Percentiles rank a stretch among this genome's conserved stretches.
These are phyloP conservation scores for Prochilodus magdalenae DNA, from an alignment of 2,113 vertebrate genomes.

Conservation along the genomic window DNA sequence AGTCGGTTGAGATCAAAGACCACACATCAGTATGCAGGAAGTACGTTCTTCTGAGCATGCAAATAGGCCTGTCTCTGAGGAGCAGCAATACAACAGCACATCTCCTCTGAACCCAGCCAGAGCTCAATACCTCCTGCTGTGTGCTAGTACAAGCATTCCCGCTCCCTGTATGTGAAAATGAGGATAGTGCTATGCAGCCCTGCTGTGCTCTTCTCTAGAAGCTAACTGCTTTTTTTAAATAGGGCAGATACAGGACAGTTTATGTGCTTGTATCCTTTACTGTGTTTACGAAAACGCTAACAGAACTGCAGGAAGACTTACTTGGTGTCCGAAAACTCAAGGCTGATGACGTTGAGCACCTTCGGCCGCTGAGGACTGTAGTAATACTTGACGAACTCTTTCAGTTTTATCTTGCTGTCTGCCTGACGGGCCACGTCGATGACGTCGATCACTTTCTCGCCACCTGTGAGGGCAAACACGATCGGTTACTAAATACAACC, in stretches of 20 bases:
- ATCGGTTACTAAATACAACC: no score
- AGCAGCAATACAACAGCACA: not conserved
- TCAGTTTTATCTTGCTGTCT: slow-evolving; percentile 98
- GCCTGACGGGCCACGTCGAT: slow-evolving; percentile 98
- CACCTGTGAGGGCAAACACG: slow-evolving; percentile 77
- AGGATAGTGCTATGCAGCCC: no score
- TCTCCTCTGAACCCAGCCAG: not conserved
- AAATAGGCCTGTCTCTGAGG: no score
- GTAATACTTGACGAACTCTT: slow-evolving; percentile 95
- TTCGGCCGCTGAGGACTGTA: slow-evolving; percentile 89
- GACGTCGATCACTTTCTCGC: slow-evolving; percentile 96
- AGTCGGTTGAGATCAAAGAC: slow-evolving; percentile 1
- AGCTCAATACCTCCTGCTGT: not conserved
- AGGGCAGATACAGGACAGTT: not conserved
- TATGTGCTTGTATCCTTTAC: not conserved
- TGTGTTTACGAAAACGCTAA: not conserved
- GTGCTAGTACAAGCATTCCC: not conserved
- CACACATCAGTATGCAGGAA: not conserved
- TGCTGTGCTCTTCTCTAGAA: not conserved
- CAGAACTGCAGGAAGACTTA: slow-evolving; percentile 69
- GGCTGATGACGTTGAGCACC: slow-evolving; percentile 98
- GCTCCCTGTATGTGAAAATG: not conserved
- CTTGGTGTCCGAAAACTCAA: slow-evolving; percentile 98
- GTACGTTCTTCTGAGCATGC: no score
- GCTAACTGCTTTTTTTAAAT: not conserved